Base-by-base conservation (phyloP, 2,113 vertebrate species). In the Pelusios castaneus region DNA sequence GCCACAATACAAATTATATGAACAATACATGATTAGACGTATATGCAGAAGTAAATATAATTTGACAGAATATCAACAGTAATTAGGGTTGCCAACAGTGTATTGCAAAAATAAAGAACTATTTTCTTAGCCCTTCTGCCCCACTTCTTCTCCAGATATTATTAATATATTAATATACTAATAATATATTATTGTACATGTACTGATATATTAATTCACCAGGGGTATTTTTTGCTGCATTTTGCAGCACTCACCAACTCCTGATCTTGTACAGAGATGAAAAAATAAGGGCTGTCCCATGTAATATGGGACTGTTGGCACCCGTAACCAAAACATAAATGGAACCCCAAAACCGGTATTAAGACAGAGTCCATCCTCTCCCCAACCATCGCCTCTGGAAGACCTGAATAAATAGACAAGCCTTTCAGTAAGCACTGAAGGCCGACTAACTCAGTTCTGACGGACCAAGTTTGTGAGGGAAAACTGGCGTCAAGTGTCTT, bases 321-420 rank as follows among this genome's bases (percentile, higher is more conserved):
- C 22, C n/a, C 1, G 10, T 70, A 38, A 38, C 34, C 21, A 34
- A 55, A 82, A 78, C 84, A 87, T 34, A 78, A 84, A 86, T 75
- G 84, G n/a, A 41, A 58, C 67, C 90, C 82, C 83, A 45, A 43
- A 52, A 29, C 38, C 58, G 17, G 21, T 82, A 0, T 94, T 89
- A 51, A 25, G 80, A 85, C 76, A 58, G n/a, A 94, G 43, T 47
- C 76, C 81, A 86, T 95, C 75, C 78, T 91, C 87, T 80, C 78
- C 34, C 81, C 92, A 63, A 83, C 88, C 89, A 85, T 96, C 60
- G 85, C 93, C 92, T 90, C 91, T 91, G 96, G 85, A 95, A 96
- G 45, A 94, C 41, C 93, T 96, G 91, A 45, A 25, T 94, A 95
- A 96, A 95, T 2, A 93, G n/a, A 80, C 83, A 4, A 54, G 31